phyloP scores from a whole-genome alignment of 2,113 vertebrate genomes.

The Lipophrys pholis region DNA sequence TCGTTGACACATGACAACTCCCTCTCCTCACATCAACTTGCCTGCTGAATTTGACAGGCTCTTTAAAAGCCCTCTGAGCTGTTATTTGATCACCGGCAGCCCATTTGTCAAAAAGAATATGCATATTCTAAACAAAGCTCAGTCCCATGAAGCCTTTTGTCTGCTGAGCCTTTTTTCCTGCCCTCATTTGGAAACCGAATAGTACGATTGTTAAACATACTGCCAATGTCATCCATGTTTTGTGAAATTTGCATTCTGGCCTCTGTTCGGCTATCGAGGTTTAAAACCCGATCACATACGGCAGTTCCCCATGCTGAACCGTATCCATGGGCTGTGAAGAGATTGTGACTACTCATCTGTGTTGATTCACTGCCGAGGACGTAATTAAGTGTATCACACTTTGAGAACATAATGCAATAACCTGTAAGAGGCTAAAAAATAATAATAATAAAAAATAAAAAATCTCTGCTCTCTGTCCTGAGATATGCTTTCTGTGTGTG shows the following conservation, averaged over 20 bases:
- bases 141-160: constrained; percentile 7
- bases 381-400: not conserved
- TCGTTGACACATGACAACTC: constrained; percentile 49
- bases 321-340: too few species aligned
- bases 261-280: not conserved
- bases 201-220: not conserved
- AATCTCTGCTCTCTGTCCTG: too few species aligned
- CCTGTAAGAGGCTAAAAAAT: not conserved
- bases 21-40: constrained; percentile 27
- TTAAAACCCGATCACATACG: too few species aligned
- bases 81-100: constrained; percentile 45
- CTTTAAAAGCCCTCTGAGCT: constrained; percentile 34
- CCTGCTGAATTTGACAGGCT: constrained; percentile 38
- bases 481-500: too few species aligned
- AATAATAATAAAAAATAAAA: too few species aligned
- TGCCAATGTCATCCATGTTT: not conserved
- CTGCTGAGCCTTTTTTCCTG: not conserved
- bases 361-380: not conserved
- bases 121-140: constrained; percentile 14
- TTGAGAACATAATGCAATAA: not conserved
- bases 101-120: constrained; percentile 52
- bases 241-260: not conserved
- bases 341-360: not conserved
- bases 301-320: not conserved
- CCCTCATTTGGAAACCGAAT: not conserved